Evolutionary conservation across 2,797 vertebrate genomes (phyloP).

Genomic region (Trematocara caparti): DNA sequence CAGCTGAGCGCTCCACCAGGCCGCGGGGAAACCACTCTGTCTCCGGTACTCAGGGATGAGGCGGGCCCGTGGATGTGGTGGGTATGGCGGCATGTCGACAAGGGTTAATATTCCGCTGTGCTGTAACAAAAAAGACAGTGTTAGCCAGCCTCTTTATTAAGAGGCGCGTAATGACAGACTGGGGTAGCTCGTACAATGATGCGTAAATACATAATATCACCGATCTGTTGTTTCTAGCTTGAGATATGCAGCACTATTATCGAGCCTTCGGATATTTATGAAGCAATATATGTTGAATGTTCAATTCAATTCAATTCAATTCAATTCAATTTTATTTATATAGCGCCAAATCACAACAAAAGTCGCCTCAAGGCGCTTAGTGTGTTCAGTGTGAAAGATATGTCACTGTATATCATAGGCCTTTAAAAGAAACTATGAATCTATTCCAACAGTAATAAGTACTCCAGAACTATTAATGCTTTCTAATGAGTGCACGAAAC

Average conservation of each 20-base stretch:
- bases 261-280: background rate
- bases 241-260: background rate
- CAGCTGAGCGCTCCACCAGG: background rate
- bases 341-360: no score
- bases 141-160: background rate
- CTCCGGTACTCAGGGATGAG: background rate
- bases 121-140: background rate
- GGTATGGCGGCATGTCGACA: background rate
- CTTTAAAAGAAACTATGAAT: background rate
- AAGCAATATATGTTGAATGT: background rate
- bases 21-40: background rate
- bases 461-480: background rate
- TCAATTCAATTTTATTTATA: no score
- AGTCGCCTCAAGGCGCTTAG: no score
- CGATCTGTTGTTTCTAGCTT: background rate
- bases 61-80: background rate
- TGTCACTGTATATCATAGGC: background rate
- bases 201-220: background rate
- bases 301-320: no score
- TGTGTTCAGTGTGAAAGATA: background rate
- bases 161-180: background rate
- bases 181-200: background rate
- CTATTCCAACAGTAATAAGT: background rate
- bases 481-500: background rate
- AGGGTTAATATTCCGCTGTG: background rate